phyloP scores from a whole-genome alignment of 35 echinoderm and acorn worm species.

The Strongylocentrotus purpuratus region DNA sequence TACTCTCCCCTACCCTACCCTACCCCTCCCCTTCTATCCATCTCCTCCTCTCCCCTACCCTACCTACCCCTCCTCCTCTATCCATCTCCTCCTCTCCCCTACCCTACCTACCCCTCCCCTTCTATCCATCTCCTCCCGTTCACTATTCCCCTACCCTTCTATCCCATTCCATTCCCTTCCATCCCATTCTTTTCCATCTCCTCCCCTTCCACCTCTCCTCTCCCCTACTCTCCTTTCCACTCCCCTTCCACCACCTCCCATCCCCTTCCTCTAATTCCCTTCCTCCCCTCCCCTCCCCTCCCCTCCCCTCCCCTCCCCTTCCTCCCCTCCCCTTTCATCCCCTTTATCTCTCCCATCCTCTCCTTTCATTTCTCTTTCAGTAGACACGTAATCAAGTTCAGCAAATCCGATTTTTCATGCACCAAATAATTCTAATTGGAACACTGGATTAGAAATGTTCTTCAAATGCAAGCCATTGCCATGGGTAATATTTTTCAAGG shows the following conservation, averaged over 20 bases:
- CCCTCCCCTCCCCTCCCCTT: no score
- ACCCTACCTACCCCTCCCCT: no score
- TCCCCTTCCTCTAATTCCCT: neutral
- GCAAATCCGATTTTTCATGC: neutral
- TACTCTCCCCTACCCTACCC: no score
- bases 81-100: no score
- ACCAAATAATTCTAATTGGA: neutral
- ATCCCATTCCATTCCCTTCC: no score
- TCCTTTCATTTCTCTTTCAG: neutral
- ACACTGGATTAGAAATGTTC: neutral
- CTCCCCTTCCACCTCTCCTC: neutral
- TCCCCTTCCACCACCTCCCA: neutral
- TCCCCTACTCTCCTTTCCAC: neutral
- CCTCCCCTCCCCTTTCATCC: neutral
- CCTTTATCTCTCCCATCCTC: neutral
- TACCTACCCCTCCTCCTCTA: no score
- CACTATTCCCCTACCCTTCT: no score
- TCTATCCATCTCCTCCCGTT: no score
- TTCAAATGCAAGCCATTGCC: neutral
- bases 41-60: no score
- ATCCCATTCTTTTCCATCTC: no score
- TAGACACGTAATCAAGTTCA: neutral
- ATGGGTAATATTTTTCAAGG: neutral
- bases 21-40: no score
- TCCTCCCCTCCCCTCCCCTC: neutral